A percentile compares a stretch with the other conserved stretches of the same genome.
Evolutionary conservation across 2,113 vertebrate species (phyloP).

Genomic region (human): DNA sequence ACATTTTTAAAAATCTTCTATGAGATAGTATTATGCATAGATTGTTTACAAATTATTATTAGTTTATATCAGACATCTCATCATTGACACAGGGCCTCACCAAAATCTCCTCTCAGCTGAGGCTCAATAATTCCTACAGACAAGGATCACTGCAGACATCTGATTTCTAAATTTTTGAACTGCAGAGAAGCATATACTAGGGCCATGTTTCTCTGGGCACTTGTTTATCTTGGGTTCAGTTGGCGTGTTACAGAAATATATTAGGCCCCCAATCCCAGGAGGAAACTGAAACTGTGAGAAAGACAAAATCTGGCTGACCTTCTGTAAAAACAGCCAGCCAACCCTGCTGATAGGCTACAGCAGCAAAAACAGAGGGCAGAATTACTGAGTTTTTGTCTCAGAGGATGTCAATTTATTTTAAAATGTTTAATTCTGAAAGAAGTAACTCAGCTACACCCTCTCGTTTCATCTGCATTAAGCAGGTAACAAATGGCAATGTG

Average conservation of each 20-base stretch:
- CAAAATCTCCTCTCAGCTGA: neutral
- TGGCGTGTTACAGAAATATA: slow-evolving; percentile 83
- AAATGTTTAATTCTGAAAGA: slow-evolving; percentile 74
- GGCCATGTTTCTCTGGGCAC: slow-evolving; percentile 64
- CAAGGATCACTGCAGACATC: slow-evolving; percentile 56
- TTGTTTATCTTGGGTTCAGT: slow-evolving; percentile 85
- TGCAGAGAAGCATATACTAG: neutral
- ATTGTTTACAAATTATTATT: slow-evolving; percentile 21
- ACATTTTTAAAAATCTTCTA: neutral
- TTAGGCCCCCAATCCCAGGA: slow-evolving; percentile 82
- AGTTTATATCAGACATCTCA: slow-evolving; percentile 7
- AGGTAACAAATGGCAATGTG: slow-evolving; percentile 82
- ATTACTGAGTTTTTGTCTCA: slow-evolving; percentile 77
- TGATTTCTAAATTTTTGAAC: slow-evolving; percentile 56
- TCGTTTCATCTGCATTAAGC: slow-evolving; percentile 75
- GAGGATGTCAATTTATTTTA: slow-evolving; percentile 81
- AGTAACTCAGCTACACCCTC: slow-evolving; percentile 75
- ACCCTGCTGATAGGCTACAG: slow-evolving; percentile 83
- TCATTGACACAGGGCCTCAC: neutral
- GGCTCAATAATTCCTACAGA: slow-evolving; percentile 20
- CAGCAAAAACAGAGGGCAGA: slow-evolving; percentile 79
- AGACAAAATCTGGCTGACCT: slow-evolving; percentile 87
- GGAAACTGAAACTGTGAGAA: slow-evolving; percentile 86
- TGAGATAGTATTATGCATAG: neutral
- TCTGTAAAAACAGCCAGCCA: slow-evolving; percentile 81